Percentiles rank a stretch among this genome's conserved stretches.
These are phyloP conservation scores for Hypomecis punctinalis DNA, from an alignment of 2,888 invertebrate genomes.

Conservation along the genomic window DNA sequence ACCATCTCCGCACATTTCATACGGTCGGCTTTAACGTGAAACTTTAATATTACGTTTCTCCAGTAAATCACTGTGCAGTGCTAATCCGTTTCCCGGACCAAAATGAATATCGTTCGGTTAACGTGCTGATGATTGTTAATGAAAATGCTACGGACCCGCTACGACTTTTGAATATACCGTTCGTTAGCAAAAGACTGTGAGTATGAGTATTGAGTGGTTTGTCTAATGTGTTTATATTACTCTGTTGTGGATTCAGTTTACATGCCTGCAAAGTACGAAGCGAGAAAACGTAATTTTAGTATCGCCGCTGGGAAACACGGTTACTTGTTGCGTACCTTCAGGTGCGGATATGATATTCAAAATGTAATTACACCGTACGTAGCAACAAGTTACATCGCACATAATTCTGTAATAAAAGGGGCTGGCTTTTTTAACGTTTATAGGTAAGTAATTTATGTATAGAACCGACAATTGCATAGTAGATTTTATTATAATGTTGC, in stretches of 20 bases:
- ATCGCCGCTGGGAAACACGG: neutral
- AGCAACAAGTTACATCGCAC: conserved; percentile 17
- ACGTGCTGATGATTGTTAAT: conserved; percentile 46
- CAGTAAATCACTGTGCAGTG: conserved; percentile 68
- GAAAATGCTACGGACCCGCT: conserved; percentile 50
- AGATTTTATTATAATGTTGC: conserved; percentile 9
- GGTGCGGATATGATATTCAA: conserved; percentile 10
- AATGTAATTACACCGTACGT: conserved; percentile 13
- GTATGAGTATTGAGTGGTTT: conserved; percentile 45
- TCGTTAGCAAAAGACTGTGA: conserved; percentile 52
- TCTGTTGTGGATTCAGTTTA: conserved; percentile 13
- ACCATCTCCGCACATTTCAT: conserved; percentile 49
- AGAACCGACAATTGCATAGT: neutral
- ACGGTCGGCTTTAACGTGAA: conserved; percentile 65
- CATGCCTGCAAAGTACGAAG: neutral
- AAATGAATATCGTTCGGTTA: conserved; percentile 57
- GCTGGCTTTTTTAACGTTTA: neutral
- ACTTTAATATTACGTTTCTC: conserved; percentile 67
- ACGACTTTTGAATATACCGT: conserved; percentile 51
- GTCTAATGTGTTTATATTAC: conserved; percentile 36
- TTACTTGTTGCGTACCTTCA: conserved; percentile 23
- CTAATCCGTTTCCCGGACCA: conserved; percentile 50
- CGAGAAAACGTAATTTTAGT: neutral
- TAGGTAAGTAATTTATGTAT: neutral
- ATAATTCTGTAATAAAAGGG: conserved; percentile 7